Evolutionary conservation across 64 coral and sea anemone species (phyloP).

Genomic region (Dendronephthya gigantea): DNA sequence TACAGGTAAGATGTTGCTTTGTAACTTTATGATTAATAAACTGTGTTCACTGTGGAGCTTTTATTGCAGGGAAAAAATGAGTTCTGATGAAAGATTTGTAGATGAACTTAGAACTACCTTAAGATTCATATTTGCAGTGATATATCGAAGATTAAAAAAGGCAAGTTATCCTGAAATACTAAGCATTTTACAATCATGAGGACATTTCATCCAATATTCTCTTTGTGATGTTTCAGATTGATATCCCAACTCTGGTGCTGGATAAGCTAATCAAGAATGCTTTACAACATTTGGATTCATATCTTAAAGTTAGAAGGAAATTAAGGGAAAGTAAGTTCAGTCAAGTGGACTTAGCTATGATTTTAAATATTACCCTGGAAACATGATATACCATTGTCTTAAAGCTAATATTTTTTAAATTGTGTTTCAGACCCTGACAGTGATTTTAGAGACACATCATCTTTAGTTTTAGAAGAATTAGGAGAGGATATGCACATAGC

Average conservation of each 20-base stretch:
- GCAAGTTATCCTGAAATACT: no score
- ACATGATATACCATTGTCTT: no score
- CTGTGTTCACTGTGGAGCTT: no score
- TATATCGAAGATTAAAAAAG: constrained; percentile 17
- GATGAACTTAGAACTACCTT: constrained; percentile 5
- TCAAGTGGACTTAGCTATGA: not conserved
- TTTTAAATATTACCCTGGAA: no score
- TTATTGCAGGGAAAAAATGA: not conserved
- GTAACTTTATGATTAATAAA: not conserved
- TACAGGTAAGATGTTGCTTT: not conserved
- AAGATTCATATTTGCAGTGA: constrained; percentile 4
- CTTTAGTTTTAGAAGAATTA: not conserved
- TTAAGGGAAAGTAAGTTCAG: not conserved
- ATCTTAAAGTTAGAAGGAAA: constrained; percentile 8
- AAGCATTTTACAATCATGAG: not conserved
- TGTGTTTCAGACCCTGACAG: not conserved
- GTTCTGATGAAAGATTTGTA: constrained; percentile 15
- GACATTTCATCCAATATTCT: not conserved
- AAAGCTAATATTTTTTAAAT: no score
- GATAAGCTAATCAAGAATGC: not conserved
- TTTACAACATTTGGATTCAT: not conserved
- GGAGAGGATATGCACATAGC: constrained; percentile 7
- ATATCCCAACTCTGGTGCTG: not conserved
- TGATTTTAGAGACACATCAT: not conserved
- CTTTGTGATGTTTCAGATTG: not conserved